Evolutionary conservation across 2,113 vertebrate genomes (phyloP), one percentile per base, ranked within the genome.

Genomic region (Typhlomys cinereus): DNA sequence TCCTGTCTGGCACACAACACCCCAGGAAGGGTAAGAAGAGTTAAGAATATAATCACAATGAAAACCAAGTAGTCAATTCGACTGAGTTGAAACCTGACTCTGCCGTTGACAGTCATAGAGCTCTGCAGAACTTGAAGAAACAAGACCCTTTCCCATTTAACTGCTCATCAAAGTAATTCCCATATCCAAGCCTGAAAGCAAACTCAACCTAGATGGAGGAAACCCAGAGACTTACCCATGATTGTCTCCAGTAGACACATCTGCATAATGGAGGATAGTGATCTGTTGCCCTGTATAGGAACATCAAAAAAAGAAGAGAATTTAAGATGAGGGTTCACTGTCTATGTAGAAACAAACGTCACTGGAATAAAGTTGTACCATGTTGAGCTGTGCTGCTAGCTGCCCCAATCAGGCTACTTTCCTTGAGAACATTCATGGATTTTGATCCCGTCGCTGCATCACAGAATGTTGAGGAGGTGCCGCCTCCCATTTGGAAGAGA

Each of bases 151-250:
- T 31, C 11, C 59, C 41, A 4, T 86, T 92, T 73, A 21, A 90
- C 54, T 14, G 1, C 29, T n/a, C 20, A 4, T 67, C n/a, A 78
- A 73, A 83, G 59, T 73, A 64, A 86, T 57, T 41, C 57, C 29
- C 44, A 36, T 87, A 17, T 9, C 57, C 20, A 62, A 70, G 73
- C 34, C 12, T 7, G 39, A 67, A 50, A 61, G 23, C 90, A 61
- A 73, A 59, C 70, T 89, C 70, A 84, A 66, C 75, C 78, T 70
- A 31, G 83, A 61, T 48, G 39, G 34, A 73, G 73, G 54, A 73
- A 88, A 74, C 64, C 17, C 21, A 64, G 61, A 85, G 78, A 50
- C 71, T 73, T 87, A 46, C 67, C 74, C 66, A n/a, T 69, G 29
- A 25, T 31, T 50, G n/a, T 23, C 44, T 6, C 17, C 18, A 36